Base-by-base conservation (phyloP, 2,113 vertebrate genomes). In the Xiphophorus maculatus region DNA sequence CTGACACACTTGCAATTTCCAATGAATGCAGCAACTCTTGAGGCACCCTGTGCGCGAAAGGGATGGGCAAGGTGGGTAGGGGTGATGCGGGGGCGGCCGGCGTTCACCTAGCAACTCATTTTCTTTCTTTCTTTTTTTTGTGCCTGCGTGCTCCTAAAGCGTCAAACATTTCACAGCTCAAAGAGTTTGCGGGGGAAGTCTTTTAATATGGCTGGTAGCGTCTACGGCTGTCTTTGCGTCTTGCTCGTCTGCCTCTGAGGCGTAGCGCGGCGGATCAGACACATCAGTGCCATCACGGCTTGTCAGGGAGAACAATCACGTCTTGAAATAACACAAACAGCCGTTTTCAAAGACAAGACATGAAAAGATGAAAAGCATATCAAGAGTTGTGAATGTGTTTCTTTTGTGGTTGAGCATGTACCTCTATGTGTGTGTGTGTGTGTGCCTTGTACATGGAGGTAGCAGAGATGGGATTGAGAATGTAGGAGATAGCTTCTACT, bases 271-370 rank as follows among this genome's bases (percentile, higher is more conserved):
- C 81, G 63, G 88, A 92, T 91, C 89, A 89, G 87, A 88, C 91
- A 62, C 90, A 91, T 90, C 89, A 79, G 79, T 70, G 73, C 84
- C 84, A 84, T 84, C 82, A 61, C 69, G 2, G 76, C 84, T 82
- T 87, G 90, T 87, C 90, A 87, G 2, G 33, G 71, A 75, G 84
- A 91, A 90, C 87, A 89, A 90, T 87, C 87, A 71, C 27, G 29
- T 78, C 88, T 93, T 89, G 85, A 87, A 91, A 92, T 89, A 89
- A 88, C 88, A 91, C 88, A 85, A 90, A 90, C 88, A 87, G 85
- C 85, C 79, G 63, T 74, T 89, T 89, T 92, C 90, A 91, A 91
- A 88, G 87, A 87, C 17, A 81, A 75, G 86, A 86, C 83, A 88
- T 87, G 80, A 89, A 91, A 85, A 84, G 85, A 84, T 77, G 84